phyloP scores from a whole-genome alignment of 2,888 invertebrate genomes.

The Dryococelus australis region DNA sequence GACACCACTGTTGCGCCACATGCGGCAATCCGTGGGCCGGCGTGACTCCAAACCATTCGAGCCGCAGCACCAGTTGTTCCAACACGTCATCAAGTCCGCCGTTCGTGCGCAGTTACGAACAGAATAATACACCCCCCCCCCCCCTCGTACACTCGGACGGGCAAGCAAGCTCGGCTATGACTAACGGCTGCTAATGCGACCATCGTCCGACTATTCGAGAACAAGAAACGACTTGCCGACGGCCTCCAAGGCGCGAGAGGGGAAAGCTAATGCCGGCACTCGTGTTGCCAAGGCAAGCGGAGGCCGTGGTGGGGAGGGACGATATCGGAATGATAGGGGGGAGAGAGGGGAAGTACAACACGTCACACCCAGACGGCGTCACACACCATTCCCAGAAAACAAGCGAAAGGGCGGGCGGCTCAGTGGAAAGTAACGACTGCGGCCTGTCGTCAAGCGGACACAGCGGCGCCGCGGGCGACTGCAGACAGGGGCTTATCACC shows the following conservation, averaged over 20 bases:
- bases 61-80: background rate
- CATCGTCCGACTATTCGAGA: conserved; percentile 1
- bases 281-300: no score
- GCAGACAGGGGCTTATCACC: no score
- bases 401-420: background rate
- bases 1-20: no score
- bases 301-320: no score
- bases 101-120: background rate
- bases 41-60: no score
- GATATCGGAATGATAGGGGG: background rate
- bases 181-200: background rate
- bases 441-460: conserved; percentile 3
- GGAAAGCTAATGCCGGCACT: no score
- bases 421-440: background rate
- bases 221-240: background rate
- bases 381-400: background rate
- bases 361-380: conserved; percentile 16
- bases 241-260: background rate
- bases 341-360: background rate
- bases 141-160: no score
- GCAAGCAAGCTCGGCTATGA: no score
- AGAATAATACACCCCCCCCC: background rate
- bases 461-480: background rate
- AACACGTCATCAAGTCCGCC: no score
- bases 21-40: no score